phyloP scores from a whole-genome alignment of 2,888 invertebrate species.

The Sesamia inferens region DNA sequence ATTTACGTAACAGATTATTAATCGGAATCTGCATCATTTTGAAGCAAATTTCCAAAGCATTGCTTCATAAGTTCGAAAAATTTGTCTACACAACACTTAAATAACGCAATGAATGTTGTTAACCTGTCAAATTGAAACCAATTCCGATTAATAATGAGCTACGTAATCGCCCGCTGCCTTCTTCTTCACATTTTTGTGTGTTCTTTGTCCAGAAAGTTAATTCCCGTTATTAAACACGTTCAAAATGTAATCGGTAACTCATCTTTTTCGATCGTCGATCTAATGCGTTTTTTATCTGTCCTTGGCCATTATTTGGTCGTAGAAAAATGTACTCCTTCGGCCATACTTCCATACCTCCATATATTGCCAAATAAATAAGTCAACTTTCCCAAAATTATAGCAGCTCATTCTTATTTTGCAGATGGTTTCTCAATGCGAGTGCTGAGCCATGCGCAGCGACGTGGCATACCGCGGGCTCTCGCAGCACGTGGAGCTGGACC shows the following conservation, averaged over 20 bases:
- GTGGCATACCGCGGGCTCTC: slow-evolving; percentile 92
- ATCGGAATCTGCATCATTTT: too few species aligned
- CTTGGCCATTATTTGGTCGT: neutral
- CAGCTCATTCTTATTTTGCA: slow-evolving; percentile 56
- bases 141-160: too few species aligned
- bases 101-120: too few species aligned
- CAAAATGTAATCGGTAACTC: too few species aligned
- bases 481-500: slow-evolving; percentile 92
- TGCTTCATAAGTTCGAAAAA: too few species aligned
- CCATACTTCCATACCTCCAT: neutral
- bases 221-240: too few species aligned
- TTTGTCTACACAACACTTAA: too few species aligned
- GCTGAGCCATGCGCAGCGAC: slow-evolving; percentile 85
- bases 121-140: too few species aligned
- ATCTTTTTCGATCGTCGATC: neutral
- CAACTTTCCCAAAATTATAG: neutral
- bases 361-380: slow-evolving; percentile 1
- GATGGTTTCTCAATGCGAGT: slow-evolving; percentile 73
- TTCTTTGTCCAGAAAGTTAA: neutral
- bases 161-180: too few species aligned
- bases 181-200: neutral
- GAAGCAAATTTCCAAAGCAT: too few species aligned
- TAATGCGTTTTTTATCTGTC: neutral
- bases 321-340: neutral
- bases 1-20: too few species aligned